Conservation (phyloP, 2,797 vertebrate genomes). For the Varecia variegata region DNA sequence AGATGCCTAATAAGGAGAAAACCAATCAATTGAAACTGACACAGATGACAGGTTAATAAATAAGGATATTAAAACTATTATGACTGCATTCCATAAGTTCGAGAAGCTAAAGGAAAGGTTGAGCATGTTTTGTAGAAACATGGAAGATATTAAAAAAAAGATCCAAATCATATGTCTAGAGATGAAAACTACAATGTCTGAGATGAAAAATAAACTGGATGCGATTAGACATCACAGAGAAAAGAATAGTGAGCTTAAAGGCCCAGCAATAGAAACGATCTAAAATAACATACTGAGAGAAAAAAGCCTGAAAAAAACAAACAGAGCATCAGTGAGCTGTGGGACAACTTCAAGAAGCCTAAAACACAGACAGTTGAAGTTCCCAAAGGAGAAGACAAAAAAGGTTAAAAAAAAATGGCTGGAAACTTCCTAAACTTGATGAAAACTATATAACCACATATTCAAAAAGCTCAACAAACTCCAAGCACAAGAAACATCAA, state of each 20-base stretch:
- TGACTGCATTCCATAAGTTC: neutral
- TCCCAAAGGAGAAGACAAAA: neutral
- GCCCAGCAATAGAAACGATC: neutral
- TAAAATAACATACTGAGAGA: neutral
- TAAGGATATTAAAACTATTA: neutral
- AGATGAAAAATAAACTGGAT: conserved; percentile 10
- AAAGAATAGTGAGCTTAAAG: neutral
- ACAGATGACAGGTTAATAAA: neutral
- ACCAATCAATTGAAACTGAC: neutral
- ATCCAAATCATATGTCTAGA: neutral
- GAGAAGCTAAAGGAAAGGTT: neutral
- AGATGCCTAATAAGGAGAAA: neutral
- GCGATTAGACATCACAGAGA: neutral
- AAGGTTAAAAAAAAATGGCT: neutral
- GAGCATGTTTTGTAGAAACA: neutral
- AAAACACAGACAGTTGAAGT: neutral
- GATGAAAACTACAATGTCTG: neutral
- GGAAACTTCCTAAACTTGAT: neutral
- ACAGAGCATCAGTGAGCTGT: neutral
- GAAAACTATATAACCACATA: neutral
- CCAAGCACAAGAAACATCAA: neutral
- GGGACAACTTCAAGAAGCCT: neutral
- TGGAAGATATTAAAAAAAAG: neutral
- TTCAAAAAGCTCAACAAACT: neutral
- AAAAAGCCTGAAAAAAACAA: neutral